Base-by-base conservation (phyloP, 92 coral and sea anemone genomes). In the Virgularia gustaviana region DNA sequence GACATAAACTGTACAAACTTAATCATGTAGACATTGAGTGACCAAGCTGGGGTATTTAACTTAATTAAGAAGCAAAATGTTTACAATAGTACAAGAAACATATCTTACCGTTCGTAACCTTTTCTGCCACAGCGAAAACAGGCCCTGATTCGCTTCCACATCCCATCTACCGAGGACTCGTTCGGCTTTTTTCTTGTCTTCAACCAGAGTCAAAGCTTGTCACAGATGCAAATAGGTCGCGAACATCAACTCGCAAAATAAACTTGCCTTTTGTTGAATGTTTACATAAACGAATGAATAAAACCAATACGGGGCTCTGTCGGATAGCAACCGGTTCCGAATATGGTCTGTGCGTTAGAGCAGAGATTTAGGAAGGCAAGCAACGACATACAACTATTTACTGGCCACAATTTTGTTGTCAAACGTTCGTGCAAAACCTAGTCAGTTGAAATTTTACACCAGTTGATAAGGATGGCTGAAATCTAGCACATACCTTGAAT, bases 301-400 rank as follows among this genome's bases (percentile, higher is more conserved):
- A 32, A 51, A 51, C 61, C 38, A 68, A 68, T 54, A 68, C 33
- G 28, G 6, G 11, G 54, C 22, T 4, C 57, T 39, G 34, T 29
- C 29, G 61, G 75, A 32, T 68, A 51, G 61, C 75, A 68, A 68
- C n/a, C 75, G 25, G 15, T 15, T 33, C 44, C 61, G 19, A 30
- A 68, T 49, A 49, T 68, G 75, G 75, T 45, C 60, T 68, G 45
- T n/a, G n/a, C n/a, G n/a, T n/a, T n/a, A n/a, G n/a, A n/a, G n/a
- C n/a, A n/a, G n/a, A n/a, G n/a, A n/a, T n/a, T n/a, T n/a, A n/a
- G n/a, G n/a, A n/a, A n/a, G n/a, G n/a, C n/a, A n/a, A n/a, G n/a
- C n/a, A n/a, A n/a, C n/a, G n/a, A n/a, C n/a, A n/a, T n/a, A n/a
- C n/a, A n/a, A n/a, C n/a, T n/a, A n/a, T n/a, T n/a, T n/a, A n/a